A percentile compares a stretch with the other conserved stretches of the same genome.
These are phyloP conservation scores for Clamator glandarius DNA, from an alignment of 2,797 vertebrate species.

Conservation along the genomic window DNA sequence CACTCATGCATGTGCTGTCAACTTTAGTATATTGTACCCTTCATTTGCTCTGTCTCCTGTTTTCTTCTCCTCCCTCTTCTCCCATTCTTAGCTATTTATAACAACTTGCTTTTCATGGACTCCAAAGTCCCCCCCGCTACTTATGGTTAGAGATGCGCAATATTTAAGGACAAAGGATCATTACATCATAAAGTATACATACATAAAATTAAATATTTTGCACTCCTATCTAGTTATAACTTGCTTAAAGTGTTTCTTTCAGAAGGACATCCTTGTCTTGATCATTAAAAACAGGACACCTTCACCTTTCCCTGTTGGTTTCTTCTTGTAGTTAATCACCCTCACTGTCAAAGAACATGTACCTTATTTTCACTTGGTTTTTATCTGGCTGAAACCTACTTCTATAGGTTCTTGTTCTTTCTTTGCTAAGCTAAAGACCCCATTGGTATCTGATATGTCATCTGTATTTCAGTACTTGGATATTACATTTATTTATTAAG, in stretches of 20 bases:
- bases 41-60: not conserved
- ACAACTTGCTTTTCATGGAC: not conserved
- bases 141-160: not conserved
- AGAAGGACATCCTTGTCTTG: not conserved
- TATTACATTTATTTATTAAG: not conserved
- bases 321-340: not conserved
- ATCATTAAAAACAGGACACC: not conserved
- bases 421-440: not conserved
- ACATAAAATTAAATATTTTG: not conserved
- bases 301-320: not conserved
- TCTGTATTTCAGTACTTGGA: not conserved
- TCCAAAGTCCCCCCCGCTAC: not conserved
- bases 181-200: not conserved
- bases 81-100: not conserved
- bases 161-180: not conserved
- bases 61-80: not conserved
- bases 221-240: not conserved
- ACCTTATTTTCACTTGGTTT: not conserved
- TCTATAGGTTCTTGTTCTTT: not conserved
- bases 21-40: not conserved
- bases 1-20: not conserved
- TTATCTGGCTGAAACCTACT: not conserved
- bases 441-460: not conserved
- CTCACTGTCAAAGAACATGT: not conserved
- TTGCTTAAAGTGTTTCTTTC: not conserved